Evolutionary conservation across 2,113 vertebrate genomes (phyloP), one percentile per base, ranked within the genome.

Genomic region (Burhinus oedicnemus): DNA sequence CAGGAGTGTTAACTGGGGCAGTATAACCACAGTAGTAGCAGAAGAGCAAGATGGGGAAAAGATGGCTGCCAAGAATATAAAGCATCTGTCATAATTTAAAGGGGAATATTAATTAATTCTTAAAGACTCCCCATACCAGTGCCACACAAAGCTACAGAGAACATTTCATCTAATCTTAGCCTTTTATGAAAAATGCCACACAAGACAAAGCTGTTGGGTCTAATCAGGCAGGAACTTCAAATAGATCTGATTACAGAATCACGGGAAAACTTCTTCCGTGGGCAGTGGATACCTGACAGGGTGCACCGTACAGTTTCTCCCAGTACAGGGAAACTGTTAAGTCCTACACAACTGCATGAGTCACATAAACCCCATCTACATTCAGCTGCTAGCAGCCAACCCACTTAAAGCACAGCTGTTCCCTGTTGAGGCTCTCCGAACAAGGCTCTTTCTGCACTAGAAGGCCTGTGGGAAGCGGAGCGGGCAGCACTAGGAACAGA

Each of bases 381-480:
- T 4, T 45, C 44, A 34, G 61, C 29, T 0, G 1, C 38, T 12
- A 38, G 62, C 52, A 55, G 66, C 42, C 34, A 5, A 29, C 80
- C 68, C 89, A 60, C 93, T 96, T 34, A 29, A 75, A 71, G 77
- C 74, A 87, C 95, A 96, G 93, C 91, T 96, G 95, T 15, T 91
- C 70, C 38, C 85, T 44, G 4, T 0, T 5, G 57, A 90, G 58
- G 87, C 81, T 82, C 55, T 64, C 80, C 10, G 5, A 89, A 79
- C 51, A 82, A 89, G 91, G 91, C 87, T 60, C 77, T 7, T 23
- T 83, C 90, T 90, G 87, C 90, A 19, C 71, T 5, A 12, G 62
- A 26, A 23, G 60, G 87, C 38, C 49, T 36, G 80, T 11, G 70
- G 85, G 85, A 60, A 95, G 85, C 5, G 0, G 64, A 36, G 79